phyloP scores from a whole-genome alignment of 1,140 invertebrate species.

The Neocloeon triangulifer region DNA sequence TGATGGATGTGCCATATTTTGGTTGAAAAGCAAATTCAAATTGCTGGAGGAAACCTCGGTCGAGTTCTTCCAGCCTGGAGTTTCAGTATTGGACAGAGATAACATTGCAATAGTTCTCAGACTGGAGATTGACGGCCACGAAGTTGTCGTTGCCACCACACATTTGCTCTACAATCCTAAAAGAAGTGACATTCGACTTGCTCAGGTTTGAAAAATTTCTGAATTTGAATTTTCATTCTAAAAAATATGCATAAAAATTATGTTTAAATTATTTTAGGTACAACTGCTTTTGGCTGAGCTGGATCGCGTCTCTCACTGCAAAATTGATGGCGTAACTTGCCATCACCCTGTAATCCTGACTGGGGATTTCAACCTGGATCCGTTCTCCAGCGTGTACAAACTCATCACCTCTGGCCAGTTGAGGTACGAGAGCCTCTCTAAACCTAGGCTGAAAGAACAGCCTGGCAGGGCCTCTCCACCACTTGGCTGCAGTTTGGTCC shows the following conservation, averaged over 20 bases:
- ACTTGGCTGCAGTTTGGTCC: slow-evolving; percentile 20
- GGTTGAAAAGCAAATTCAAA: slow-evolving; percentile 33
- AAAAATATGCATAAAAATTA: not conserved
- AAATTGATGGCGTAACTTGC: slow-evolving; percentile 13
- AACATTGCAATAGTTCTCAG: slow-evolving; percentile 62
- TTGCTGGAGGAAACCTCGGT: slow-evolving; percentile 33
- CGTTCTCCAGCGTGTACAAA: slow-evolving; percentile 42
- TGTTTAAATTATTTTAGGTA: slow-evolving; percentile 13
- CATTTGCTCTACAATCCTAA: slow-evolving; percentile 86
- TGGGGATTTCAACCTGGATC: slow-evolving; percentile 74
- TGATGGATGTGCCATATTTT: slow-evolving; percentile 75
- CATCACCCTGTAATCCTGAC: slow-evolving; percentile 61
- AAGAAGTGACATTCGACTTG: slow-evolving; percentile 67
- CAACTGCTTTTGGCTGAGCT: slow-evolving; percentile 61
- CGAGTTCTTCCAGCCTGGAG: slow-evolving; percentile 26
- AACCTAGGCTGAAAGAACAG: too few species aligned
- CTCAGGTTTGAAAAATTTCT: too few species aligned
- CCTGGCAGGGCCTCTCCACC: slow-evolving; percentile 4
- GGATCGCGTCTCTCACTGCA: slow-evolving; percentile 43
- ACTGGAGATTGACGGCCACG: slow-evolving; percentile 13
- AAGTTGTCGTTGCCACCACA: slow-evolving; percentile 67
- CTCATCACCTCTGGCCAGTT: slow-evolving; percentile 44
- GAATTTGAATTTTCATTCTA: too few species aligned
- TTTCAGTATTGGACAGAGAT: slow-evolving; percentile 46
- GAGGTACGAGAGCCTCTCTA: slow-evolving; percentile 22